Base-by-base conservation (phyloP, 92 coral and sea anemone genomes). In the Actinernus sp. region DNA sequence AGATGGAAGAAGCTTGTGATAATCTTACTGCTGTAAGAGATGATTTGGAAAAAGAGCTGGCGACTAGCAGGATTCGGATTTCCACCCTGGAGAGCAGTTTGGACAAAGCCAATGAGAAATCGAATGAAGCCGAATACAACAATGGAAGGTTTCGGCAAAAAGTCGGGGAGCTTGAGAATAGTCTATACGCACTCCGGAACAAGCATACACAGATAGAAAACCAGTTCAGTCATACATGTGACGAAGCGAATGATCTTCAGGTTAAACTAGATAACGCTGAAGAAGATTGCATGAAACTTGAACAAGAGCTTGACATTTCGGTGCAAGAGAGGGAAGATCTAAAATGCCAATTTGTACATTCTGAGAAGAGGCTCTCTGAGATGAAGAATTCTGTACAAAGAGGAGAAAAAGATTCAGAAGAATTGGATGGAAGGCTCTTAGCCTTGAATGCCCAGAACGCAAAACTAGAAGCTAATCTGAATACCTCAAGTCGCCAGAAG, bases 361-460 rank as follows among this genome's bases (percentile, higher is more conserved):
- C 95, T 13, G 97, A 91, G 44, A 81, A 84, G 43, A 71, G 85
- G 58, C 76, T 91, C 31, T 34, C 87, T 40, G 96, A 94, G 12
- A 25, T 94, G 57, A 91, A 75, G 63, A 63, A 65, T 3, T 61
- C 90, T 34, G 73, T 91, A n/a, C 91, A 89, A 31, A 65, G 88
- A 52, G 76, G 84, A 12, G 97, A 94, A 32, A 87, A 83, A 25
- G 97, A 94, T 41, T 80, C 91, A 36, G 98, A 94, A 40, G 98
- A 94, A 20, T 84, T 94, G 3, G 97, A 91, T 54, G 89, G 84
- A 10, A 86, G 79, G 47, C 57, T 91, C 25, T 67, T 97, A 3
- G 86, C 90, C 12, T 86, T 88, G 81, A 88, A 92, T 68, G 93
- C 97, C 31, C 93, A 86, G 51, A 63, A 92, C 53, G 61, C 83